A percentile compares a stretch with the other conserved stretches of the same genome.
These are phyloP conservation scores for Turritopsis rubra DNA, from an alignment of 30 jellyfish, hydroid and myxozoan genomes.

Conservation along the genomic window DNA sequence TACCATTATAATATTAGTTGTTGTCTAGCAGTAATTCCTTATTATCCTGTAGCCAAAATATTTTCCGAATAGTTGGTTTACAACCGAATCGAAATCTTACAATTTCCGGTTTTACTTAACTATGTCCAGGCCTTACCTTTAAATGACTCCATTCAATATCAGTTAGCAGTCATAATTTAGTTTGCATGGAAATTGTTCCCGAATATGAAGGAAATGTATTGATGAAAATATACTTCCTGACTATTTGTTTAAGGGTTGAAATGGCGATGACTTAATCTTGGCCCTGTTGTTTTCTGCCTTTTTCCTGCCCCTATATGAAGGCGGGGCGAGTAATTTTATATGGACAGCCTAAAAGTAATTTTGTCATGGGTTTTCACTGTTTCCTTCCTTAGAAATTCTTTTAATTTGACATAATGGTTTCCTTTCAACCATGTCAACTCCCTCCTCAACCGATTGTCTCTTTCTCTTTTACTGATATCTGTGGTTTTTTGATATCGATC, in stretches of 20 bases:
- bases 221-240: too few species aligned
- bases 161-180: too few species aligned
- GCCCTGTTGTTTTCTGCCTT: not conserved
- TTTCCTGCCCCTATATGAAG: not conserved
- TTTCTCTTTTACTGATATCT: not conserved
- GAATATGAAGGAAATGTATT: too few species aligned
- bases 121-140: too few species aligned
- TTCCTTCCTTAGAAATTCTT: too few species aligned
- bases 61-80: not conserved
- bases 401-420: too few species aligned
- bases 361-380: too few species aligned
- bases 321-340: not conserved
- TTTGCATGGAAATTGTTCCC: too few species aligned
- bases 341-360: not conserved
- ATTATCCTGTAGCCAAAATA: not conserved
- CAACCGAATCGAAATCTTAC: not conserved
- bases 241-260: not conserved
- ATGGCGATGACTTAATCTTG: too few species aligned
- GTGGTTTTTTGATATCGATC: not conserved
- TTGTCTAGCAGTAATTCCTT: not conserved
- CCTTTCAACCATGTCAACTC: not conserved
- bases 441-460: not conserved
- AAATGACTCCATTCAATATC: too few species aligned
- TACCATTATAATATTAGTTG: not conserved
- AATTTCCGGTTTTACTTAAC: not conserved